Evolutionary conservation across 2,113 vertebrate genomes (phyloP).

Genomic region (Nyctibius bracteatus): DNA sequence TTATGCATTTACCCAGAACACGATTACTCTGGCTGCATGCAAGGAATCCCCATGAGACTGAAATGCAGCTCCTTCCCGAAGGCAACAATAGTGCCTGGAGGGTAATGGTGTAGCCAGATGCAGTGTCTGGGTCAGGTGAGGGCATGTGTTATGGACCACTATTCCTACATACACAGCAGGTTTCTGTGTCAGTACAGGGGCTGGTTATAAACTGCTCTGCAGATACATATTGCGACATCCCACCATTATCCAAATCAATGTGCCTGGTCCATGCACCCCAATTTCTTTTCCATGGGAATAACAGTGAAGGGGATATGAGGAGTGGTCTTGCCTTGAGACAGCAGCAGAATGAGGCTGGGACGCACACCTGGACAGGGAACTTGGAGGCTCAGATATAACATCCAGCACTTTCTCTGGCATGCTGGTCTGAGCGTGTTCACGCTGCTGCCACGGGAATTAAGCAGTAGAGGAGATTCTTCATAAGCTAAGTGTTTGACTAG

Average conservation of each 20-base stretch:
- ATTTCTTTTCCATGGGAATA: background rate
- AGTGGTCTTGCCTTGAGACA: background rate
- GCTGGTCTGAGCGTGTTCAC: background rate
- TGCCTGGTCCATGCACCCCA: background rate
- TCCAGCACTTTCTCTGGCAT: background rate
- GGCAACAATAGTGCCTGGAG: background rate
- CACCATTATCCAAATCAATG: background rate
- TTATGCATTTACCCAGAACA: background rate
- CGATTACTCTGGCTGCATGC: accelerated
- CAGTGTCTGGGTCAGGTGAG: background rate
- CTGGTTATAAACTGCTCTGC: background rate
- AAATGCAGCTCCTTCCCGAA: background rate
- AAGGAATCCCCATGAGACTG: background rate
- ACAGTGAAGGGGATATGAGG: accelerated
- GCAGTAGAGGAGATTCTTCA: background rate
- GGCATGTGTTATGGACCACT: accelerated
- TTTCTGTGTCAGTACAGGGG: background rate
- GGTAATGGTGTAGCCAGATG: background rate
- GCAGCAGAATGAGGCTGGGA: background rate
- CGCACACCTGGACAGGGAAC: background rate
- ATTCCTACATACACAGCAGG: background rate
- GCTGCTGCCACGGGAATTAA: background rate
- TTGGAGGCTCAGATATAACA: background rate
- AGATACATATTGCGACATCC: background rate
- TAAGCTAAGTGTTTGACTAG: background rate